Evolutionary conservation across 2,888 invertebrate species (phyloP).

Genomic region (Apantesis nais): DNA sequence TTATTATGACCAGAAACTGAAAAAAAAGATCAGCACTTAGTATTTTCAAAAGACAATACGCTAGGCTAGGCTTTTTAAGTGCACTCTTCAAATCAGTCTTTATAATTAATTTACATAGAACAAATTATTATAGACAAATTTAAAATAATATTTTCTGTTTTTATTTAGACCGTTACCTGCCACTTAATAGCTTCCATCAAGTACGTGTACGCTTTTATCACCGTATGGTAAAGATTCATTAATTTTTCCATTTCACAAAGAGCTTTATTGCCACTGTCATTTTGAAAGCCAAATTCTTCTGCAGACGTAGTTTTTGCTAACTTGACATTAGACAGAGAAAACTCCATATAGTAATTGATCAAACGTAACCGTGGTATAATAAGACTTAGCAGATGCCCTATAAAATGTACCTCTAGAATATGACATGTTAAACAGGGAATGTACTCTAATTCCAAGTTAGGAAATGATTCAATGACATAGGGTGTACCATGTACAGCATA

Average conservation of each 20-base stretch:
- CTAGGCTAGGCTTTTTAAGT: neutral
- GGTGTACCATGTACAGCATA: slow-evolving; percentile 8
- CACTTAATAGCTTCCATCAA: slow-evolving; percentile 69
- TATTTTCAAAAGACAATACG: neutral
- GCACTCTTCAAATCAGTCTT: neutral
- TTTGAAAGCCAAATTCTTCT: slow-evolving; percentile 47
- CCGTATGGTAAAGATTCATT: slow-evolving; percentile 65
- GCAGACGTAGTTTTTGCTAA: slow-evolving; percentile 40
- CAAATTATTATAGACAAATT: neutral
- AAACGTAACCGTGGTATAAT: slow-evolving; percentile 59
- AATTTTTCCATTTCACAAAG: slow-evolving; percentile 59
- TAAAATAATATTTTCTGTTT: neutral
- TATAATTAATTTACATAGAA: too few relatives aligned
- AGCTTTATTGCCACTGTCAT: slow-evolving; percentile 39
- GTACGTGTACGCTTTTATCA: slow-evolving; percentile 61
- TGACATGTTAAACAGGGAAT: slow-evolving; percentile 49
- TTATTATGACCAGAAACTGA: slow-evolving; percentile 64
- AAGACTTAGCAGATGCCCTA: slow-evolving; percentile 63
- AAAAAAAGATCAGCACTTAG: slow-evolving; percentile 37
- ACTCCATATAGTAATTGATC: slow-evolving; percentile 63
- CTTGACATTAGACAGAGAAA: slow-evolving; percentile 48
- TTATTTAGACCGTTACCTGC: slow-evolving; percentile 59
- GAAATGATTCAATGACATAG: slow-evolving; percentile 2
- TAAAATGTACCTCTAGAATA: slow-evolving; percentile 59
- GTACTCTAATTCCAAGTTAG: slow-evolving; percentile 18